phyloP scores from a whole-genome alignment of 1,140 invertebrate genomes.

The Oppia nitens region DNA sequence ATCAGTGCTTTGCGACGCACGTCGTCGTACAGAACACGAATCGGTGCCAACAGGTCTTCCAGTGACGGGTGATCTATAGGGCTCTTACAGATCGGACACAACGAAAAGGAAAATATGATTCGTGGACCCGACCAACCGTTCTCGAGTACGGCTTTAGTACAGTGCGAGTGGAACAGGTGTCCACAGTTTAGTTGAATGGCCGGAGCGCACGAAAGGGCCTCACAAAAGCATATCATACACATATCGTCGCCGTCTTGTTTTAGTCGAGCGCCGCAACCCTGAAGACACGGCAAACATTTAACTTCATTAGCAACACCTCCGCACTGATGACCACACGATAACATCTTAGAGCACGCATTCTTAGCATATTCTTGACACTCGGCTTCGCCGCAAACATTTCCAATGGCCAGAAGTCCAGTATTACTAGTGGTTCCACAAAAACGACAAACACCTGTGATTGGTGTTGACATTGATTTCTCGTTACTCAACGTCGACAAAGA shows the following conservation, averaged over 20 bases:
- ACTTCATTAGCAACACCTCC: constrained; percentile 69
- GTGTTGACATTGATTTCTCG: neutral
- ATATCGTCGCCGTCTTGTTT: constrained; percentile 94
- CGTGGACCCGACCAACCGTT: constrained; percentile 83
- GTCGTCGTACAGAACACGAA: constrained; percentile 66
- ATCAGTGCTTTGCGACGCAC: constrained; percentile 83
- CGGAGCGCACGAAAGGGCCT: constrained; percentile 80
- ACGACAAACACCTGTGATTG: constrained; percentile 56
- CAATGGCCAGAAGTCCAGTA: constrained; percentile 66
- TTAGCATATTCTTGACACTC: constrained; percentile 79
- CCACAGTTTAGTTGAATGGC: constrained; percentile 84
- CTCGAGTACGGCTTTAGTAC: constrained; percentile 64
- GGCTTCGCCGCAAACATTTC: constrained; percentile 77
- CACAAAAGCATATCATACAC: constrained; percentile 99
- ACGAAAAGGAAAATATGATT: constrained; percentile 87
- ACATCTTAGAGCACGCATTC: constrained; percentile 62
- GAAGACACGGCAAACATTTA: constrained; percentile 69
- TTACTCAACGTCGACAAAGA: neutral
- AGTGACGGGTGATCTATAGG: constrained; percentile 67
- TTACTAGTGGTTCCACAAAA: constrained; percentile 74
- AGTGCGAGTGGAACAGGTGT: constrained; percentile 89
- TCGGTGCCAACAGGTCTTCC: constrained; percentile 54
- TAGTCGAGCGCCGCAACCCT: constrained; percentile 37
- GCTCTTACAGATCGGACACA: constrained; percentile 89
- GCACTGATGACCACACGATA: constrained; percentile 77